phyloP scores from a whole-genome alignment of 2,113 vertebrate genomes.

The Herpetotheres cachinnans region DNA sequence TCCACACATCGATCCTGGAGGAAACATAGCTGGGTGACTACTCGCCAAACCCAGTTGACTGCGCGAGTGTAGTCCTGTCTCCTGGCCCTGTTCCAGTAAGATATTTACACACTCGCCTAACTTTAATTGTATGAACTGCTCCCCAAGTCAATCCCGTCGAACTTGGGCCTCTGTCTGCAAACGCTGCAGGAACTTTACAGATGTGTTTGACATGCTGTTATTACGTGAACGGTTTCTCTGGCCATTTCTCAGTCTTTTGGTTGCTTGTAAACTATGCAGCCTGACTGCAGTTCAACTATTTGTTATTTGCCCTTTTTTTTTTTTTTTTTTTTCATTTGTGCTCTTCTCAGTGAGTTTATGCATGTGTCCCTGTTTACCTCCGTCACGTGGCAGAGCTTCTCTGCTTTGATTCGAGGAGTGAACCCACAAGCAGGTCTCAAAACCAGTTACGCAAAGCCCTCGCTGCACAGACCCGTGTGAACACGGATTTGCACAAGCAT shows the following conservation, averaged over 20 bases:
- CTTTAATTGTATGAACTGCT: neutral
- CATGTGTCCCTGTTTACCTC: neutral
- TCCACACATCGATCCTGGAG: accelerated
- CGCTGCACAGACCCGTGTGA: accelerated
- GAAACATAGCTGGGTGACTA: neutral
- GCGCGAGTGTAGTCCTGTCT: neutral
- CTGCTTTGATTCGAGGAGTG: neutral
- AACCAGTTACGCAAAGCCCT: neutral
- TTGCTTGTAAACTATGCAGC: neutral
- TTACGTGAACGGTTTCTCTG: neutral
- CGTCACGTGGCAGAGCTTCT: neutral
- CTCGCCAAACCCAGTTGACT: neutral
- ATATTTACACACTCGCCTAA: neutral
- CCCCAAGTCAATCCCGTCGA: neutral
- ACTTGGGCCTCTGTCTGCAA: neutral
- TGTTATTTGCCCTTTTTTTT: neutral
- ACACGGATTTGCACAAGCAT: neutral
- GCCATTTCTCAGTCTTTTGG: neutral
- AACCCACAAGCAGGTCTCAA: neutral
- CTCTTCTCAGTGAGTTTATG: neutral
- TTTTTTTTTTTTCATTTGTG: neutral
- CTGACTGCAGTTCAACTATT: slow-evolving; percentile 30
- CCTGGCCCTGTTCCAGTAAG: neutral
- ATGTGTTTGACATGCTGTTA: neutral
- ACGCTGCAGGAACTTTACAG: neutral